Conservation (phyloP, 2,797 vertebrate genomes). For the Esox lucius region DNA sequence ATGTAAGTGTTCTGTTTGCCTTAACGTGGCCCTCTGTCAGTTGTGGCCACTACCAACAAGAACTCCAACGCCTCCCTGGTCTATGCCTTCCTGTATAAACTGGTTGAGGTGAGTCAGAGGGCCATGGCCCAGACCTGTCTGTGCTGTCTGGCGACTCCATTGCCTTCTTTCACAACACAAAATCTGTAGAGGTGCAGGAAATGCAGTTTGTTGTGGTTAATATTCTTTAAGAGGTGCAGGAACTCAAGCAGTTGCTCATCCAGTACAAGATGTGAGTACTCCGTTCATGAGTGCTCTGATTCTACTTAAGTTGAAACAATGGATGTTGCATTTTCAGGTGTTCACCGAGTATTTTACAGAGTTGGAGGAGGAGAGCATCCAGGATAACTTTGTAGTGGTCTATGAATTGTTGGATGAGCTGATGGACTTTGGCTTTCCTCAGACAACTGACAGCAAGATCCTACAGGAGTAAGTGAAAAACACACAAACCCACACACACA, state of each 20-base stretch:
- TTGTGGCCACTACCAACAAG: slow-evolving; percentile 90
- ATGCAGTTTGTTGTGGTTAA: too few species aligned
- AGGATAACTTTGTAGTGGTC: slow-evolving; percentile 94
- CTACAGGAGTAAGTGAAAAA: slow-evolving; percentile 86
- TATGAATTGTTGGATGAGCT: slow-evolving; percentile 94
- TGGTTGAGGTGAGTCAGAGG: slow-evolving; percentile 82
- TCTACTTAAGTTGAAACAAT: not conserved
- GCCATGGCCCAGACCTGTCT: not conserved
- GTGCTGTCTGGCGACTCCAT: not conserved
- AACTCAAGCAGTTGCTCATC: too few species aligned
- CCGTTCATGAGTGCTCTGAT: not conserved
- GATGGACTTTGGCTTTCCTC: slow-evolving; percentile 97
- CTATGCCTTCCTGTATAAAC: slow-evolving; percentile 92
- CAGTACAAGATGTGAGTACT: too few species aligned
- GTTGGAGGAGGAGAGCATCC: slow-evolving; percentile 92
- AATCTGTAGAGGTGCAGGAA: not conserved
- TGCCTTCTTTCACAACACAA: not conserved
- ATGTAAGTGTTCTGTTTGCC: slow-evolving; percentile 28
- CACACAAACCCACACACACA: not conserved
- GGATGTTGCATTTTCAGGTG: slow-evolving; percentile 70
- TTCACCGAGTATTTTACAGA: slow-evolving; percentile 96
- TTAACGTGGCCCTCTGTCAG: slow-evolving; percentile 73
- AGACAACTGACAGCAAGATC: slow-evolving; percentile 95
- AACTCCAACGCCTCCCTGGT: slow-evolving; percentile 91
- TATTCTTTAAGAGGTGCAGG: not conserved